A percentile compares a stretch with the other conserved stretches of the same genome.
phyloP scores from a whole-genome alignment of 2,888 invertebrate genomes.

The Sussaba pulchella region DNA sequence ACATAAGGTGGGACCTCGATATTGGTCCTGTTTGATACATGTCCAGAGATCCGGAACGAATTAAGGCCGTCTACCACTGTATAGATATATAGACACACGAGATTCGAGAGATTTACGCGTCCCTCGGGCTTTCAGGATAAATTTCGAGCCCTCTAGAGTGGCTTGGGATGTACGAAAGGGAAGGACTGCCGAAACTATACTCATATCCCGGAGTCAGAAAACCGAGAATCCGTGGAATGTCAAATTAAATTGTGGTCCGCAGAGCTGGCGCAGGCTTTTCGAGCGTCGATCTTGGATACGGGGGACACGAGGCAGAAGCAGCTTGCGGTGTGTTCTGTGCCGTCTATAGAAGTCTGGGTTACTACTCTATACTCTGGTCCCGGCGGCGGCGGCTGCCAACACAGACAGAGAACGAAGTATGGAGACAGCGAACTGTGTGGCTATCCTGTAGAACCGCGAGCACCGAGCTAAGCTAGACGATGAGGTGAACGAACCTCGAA shows the following conservation, averaged over 20 bases:
- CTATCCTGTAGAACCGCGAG: slow-evolving; percentile 61
- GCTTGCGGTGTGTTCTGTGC: slow-evolving; percentile 49
- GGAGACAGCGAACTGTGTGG: slow-evolving; percentile 60
- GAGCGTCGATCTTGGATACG: slow-evolving; percentile 72
- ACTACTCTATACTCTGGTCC: slow-evolving; percentile 24
- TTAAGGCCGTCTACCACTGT: too few relatives aligned
- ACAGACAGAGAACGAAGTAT: slow-evolving; percentile 47
- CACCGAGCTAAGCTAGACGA: slow-evolving; percentile 70
- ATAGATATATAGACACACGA: too few relatives aligned
- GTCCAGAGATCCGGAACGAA: too few relatives aligned
- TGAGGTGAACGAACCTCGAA: slow-evolving; percentile 84
- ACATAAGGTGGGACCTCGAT: too few relatives aligned
- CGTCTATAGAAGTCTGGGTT: slow-evolving; percentile 21
- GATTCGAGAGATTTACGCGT: not conserved
- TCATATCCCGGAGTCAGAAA: slow-evolving; percentile 63
- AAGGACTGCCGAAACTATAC: slow-evolving; percentile 44
- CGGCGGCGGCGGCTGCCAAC: slow-evolving; percentile 18
- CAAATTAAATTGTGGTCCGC: slow-evolving; percentile 77
- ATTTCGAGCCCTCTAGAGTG: slow-evolving; percentile 40
- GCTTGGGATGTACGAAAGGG: slow-evolving; percentile 54
- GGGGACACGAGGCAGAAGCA: slow-evolving; percentile 59
- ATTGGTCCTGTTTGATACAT: too few relatives aligned
- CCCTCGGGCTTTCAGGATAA: not conserved
- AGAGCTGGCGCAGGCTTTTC: slow-evolving; percentile 66
- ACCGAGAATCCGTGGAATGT: slow-evolving; percentile 79